Conservation (phyloP, 2,888 invertebrate genomes). For the Gonocerus acuteangulatus region DNA sequence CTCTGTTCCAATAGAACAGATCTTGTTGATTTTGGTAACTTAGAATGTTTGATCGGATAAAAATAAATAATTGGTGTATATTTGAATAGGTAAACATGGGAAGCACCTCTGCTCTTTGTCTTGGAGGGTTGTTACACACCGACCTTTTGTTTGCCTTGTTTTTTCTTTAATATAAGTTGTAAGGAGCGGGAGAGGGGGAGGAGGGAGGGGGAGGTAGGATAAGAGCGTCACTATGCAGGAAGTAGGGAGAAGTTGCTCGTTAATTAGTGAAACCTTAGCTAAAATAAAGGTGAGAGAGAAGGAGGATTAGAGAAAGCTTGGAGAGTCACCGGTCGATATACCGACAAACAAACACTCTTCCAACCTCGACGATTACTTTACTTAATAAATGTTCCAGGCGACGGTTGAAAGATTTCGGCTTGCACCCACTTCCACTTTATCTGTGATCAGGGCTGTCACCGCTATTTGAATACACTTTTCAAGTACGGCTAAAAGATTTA, state of each 20-base stretch:
- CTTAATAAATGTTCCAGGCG: slow-evolving; percentile 17
- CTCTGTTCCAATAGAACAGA: too few species aligned
- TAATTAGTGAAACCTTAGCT: slow-evolving; percentile 22
- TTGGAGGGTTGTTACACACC: background rate
- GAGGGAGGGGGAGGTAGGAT: background rate
- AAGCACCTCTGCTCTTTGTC: too few species aligned
- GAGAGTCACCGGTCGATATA: background rate
- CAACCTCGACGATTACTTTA: slow-evolving; percentile 10
- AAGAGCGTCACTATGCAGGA: slow-evolving; percentile 13
- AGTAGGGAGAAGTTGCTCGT: slow-evolving; percentile 9
- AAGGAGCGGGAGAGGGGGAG: too few species aligned
- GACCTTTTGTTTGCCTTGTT: slow-evolving; percentile 8
- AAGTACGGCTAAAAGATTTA: too few species aligned
- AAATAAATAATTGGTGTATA: too few species aligned
- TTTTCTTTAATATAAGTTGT: slow-evolving; percentile 22
- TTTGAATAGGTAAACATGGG: too few species aligned
- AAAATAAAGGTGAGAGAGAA: slow-evolving; percentile 21
- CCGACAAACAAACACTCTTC: background rate
- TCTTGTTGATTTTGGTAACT: too few species aligned
- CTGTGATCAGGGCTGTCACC: too few species aligned
- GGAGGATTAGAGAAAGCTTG: slow-evolving; percentile 6
- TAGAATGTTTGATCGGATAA: too few species aligned
- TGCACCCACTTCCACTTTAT: too few species aligned
- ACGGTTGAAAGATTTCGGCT: slow-evolving; percentile 14
- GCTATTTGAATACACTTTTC: too few species aligned